phyloP scores from a whole-genome alignment of 2,888 invertebrate species.

The Ectemnius cavifrons region DNA sequence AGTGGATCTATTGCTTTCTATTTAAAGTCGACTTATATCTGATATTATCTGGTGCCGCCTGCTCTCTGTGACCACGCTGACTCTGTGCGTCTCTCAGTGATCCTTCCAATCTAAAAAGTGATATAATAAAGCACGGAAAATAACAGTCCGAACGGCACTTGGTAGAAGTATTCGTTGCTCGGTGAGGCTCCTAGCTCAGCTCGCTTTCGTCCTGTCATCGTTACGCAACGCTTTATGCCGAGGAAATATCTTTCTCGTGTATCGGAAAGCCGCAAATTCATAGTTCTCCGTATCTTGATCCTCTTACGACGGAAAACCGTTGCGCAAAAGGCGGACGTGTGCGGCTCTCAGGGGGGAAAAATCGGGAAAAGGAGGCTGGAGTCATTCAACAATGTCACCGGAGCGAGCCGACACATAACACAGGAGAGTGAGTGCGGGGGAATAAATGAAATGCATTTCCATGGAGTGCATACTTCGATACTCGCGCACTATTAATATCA shows the following conservation, averaged over 20 bases:
- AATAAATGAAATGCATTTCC: slow-evolving; percentile 77
- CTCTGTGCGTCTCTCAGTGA: slow-evolving; percentile 10
- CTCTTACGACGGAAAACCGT: slow-evolving; percentile 15
- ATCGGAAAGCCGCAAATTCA: slow-evolving; percentile 21
- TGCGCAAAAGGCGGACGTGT: slow-evolving; percentile 38
- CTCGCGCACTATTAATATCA: slow-evolving; percentile 76
- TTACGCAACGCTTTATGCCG: slow-evolving; percentile 21
- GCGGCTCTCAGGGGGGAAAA: slow-evolving; percentile 55
- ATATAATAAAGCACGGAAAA: slow-evolving; percentile 1
- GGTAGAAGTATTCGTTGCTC: background rate
- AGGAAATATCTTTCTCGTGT: slow-evolving; percentile 16
- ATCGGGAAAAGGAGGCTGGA: slow-evolving; percentile 59
- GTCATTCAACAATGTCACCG: slow-evolving; percentile 76
- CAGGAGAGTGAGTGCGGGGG: slow-evolving; percentile 53
- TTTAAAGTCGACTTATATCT: slow-evolving; percentile 43
- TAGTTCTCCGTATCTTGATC: slow-evolving; percentile 22
- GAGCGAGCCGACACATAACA: background rate
- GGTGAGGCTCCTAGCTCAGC: background rate
- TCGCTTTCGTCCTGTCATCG: slow-evolving; percentile 24
- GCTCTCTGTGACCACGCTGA: slow-evolving; percentile 10
- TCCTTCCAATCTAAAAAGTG: background rate
- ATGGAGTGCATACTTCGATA: slow-evolving; percentile 73
- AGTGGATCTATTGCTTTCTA: slow-evolving; percentile 50
- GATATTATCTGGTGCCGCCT: slow-evolving; percentile 5
- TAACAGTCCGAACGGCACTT: background rate